Percentiles rank a stretch among this genome's conserved stretches.
Conservation (phyloP, 1,140 invertebrate genomes). For the Oscheius sp. region DNA sequence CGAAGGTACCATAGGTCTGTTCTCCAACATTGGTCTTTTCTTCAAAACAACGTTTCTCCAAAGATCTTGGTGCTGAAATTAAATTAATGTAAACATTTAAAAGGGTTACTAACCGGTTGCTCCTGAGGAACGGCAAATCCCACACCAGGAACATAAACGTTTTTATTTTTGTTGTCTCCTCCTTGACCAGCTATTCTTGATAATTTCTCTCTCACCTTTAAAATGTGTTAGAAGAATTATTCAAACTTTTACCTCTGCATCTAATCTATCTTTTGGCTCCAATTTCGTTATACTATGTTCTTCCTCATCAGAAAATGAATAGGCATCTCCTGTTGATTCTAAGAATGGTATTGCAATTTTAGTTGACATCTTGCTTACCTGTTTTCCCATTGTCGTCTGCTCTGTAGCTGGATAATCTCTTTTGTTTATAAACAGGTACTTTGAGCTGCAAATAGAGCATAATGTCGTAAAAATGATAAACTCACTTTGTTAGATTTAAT, state of each 20-base stretch:
- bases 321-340: constrained; percentile 4
- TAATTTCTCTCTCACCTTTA: constrained; percentile 3
- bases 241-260: background rate
- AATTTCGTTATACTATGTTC: background rate
- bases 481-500: background rate
- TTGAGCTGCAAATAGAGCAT: no score
- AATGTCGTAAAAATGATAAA: no score
- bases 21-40: background rate
- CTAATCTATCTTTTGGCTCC: background rate
- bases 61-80: background rate
- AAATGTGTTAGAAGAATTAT: background rate
- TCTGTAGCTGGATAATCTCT: background rate
- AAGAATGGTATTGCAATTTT: background rate
- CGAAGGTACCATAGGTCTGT: background rate
- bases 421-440: constrained; percentile 41
- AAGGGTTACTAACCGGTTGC: background rate
- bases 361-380: background rate
- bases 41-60: constrained; percentile 9
- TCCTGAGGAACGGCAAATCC: constrained; percentile 23
- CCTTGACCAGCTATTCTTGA: background rate
- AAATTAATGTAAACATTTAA: background rate
- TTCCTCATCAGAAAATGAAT: constrained; percentile 27
- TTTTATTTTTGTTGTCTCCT: background rate
- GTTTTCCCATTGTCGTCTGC: background rate
- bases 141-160: constrained; percentile 23